A percentile compares a stretch with the other conserved stretches of the same genome.
These are phyloP conservation scores for Unio delphinus DNA, from an alignment of 2,888 invertebrate species.

Conservation along the genomic window DNA sequence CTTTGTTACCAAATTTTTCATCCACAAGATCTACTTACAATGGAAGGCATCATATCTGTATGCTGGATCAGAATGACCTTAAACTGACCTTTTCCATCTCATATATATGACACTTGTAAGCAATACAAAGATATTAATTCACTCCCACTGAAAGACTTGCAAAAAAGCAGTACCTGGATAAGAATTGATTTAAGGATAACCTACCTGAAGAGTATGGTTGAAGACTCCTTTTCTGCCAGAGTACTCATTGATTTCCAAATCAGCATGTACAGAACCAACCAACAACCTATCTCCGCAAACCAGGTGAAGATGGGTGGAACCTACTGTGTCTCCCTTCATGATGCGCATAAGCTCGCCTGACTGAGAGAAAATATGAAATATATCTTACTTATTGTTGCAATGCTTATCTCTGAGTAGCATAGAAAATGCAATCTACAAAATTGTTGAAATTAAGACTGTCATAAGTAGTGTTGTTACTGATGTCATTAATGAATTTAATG, in stretches of 20 bases:
- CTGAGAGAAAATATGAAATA: conserved; percentile 40
- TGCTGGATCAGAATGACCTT: no score
- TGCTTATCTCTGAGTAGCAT: no score
- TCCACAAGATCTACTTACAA: no score
- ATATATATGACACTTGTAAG: no score
- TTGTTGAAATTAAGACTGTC: no score
- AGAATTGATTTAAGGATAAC: conserved; percentile 2
- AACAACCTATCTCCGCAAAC: conserved; percentile 68
- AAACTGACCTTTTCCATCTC: no score
- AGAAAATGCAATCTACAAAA: no score
- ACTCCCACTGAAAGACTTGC: neutral
- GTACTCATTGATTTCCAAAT: conserved; percentile 64
- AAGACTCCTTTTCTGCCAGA: conserved; percentile 64
- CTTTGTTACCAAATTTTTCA: no score
- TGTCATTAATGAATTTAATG: no score
- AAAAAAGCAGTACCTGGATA: neutral
- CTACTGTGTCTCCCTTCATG: conserved; percentile 69
- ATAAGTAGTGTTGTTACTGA: no score
- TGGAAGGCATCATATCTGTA: no score
- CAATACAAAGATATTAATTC: neutral
- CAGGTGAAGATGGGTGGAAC: conserved; percentile 70
- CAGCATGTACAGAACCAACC: conserved; percentile 70
- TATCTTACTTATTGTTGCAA: no score
- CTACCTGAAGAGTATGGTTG: conserved; percentile 68
- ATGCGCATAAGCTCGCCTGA: conserved; percentile 69